Evolutionary conservation across 2,888 invertebrate species (phyloP), one percentile per base, ranked within the genome.

Genomic region (Lochmaea crataegi): DNA sequence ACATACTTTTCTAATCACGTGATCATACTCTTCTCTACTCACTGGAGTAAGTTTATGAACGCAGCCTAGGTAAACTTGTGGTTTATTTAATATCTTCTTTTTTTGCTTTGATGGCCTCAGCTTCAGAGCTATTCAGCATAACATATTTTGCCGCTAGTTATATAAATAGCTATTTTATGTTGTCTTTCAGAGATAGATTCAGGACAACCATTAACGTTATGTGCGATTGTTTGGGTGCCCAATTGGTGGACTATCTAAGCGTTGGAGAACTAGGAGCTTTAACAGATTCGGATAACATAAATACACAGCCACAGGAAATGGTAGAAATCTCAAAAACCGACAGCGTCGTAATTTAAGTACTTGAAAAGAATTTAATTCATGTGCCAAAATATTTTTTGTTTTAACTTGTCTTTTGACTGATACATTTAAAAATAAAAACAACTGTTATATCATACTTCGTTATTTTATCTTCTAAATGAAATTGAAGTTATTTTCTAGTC

Each of bases 151-250:
- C 32, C 5, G 32, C 32, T 38, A 38, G 9, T 38, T 38, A 38
- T 38, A 38, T 7, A 38, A 38, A 38, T 38, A 38, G 9, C 5
- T 38, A 7, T 38, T 48, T 48, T 48, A n/a, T 48, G 7, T 48
- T 53, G 53, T 1, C 75, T 88, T 88, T 32, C 86, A 95, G 95
- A 75, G 95, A 95, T 87, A 93, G 95, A 80, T 95, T 95, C 91
- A 91, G 95, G 85, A 92, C 96, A 83, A 93, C 95, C 83, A 91
- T 98, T 82, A 99, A 99, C 87, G 98, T 99, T 45, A 92, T 97
- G 86, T 98, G 98, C 81, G 98, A 99, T 86, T 95, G 96, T 12
- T 88, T 98, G 74, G 98, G 98, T 57, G 97, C 98, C 60, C 95
- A 95, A 72, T 92, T 99, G 68, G 97, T 99, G 42, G 92, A 95